Conservation (phyloP, 2,113 vertebrate species). For the Columba janthina region DNA sequence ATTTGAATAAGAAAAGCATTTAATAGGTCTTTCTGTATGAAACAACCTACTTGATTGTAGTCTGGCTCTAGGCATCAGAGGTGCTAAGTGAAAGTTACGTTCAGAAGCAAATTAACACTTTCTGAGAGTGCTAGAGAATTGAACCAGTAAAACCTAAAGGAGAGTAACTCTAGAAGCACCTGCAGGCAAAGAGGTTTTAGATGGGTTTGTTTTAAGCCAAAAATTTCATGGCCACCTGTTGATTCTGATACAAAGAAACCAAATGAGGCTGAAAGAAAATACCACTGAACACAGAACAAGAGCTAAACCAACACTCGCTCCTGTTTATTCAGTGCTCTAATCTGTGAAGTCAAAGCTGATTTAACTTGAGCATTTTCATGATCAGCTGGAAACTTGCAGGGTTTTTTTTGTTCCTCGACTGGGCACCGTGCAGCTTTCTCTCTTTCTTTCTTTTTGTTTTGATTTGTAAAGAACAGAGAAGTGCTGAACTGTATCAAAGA, state of each 20-base stretch:
- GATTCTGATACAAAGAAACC: conserved; percentile 1
- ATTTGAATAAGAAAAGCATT: neutral
- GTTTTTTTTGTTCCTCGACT: neutral
- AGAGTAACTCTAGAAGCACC: neutral
- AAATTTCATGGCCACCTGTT: neutral
- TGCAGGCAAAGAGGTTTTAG: neutral
- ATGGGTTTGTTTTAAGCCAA: neutral
- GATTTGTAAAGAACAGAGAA: neutral
- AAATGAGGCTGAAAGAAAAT: neutral
- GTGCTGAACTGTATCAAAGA: neutral
- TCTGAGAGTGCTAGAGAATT: neutral
- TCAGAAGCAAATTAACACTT: neutral
- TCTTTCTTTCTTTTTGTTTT: neutral
- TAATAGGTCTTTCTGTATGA: neutral
- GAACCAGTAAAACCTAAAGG: neutral
- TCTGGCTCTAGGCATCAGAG: neutral
- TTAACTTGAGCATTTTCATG: neutral
- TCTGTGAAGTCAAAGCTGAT: neutral
- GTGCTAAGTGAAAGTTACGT: neutral
- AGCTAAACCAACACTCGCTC: neutral
- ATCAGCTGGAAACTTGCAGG: neutral
- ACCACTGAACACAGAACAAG: neutral
- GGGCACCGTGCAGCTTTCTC: neutral
- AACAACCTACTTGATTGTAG: neutral
- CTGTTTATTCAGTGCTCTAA: neutral